A percentile compares a stretch with the other conserved stretches of the same genome.
Conservation (phyloP, 2,113 vertebrate genomes). For the Bujurquina vittata region DNA sequence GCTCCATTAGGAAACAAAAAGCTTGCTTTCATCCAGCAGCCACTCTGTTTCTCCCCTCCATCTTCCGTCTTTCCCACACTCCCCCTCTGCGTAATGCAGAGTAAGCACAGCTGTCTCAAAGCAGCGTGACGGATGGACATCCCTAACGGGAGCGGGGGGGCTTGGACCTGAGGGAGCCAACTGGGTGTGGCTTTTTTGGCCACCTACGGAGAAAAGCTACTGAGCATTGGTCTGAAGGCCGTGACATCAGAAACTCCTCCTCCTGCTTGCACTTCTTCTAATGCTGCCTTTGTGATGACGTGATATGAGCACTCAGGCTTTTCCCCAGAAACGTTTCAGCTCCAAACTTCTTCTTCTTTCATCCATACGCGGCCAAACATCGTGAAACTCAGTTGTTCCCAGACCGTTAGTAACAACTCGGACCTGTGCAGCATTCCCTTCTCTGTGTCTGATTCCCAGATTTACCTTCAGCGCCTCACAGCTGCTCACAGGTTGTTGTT, state of each 20-base stretch:
- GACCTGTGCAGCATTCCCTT: not conserved
- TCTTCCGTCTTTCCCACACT: slow-evolving; percentile 14
- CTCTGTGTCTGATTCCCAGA: not conserved
- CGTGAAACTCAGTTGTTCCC: no score
- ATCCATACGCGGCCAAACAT: no score
- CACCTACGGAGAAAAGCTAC: not conserved
- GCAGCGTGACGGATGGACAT: slow-evolving; percentile 64
- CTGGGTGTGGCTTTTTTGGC: slow-evolving; percentile 45
- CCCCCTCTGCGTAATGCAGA: slow-evolving; percentile 68
- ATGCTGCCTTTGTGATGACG: no score
- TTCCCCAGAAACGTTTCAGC: not conserved
- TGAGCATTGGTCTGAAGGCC: not conserved
- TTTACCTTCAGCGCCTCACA: no score
- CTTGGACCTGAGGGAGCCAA: slow-evolving; percentile 8
- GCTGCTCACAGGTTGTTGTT: no score
- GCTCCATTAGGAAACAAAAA: slow-evolving; percentile 76
- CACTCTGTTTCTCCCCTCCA: slow-evolving; percentile 33
- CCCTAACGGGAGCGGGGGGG: slow-evolving; percentile 57
- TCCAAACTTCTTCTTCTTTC: not conserved
- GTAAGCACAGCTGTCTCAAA: slow-evolving; percentile 81
- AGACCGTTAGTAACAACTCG: not conserved
- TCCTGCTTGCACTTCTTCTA: not conserved
- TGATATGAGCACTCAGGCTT: not conserved
- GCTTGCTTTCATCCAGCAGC: slow-evolving; percentile 75
- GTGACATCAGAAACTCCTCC: not conserved